Evolutionary conservation across 2,888 invertebrate species (phyloP), one percentile per base, ranked within the genome.

Genomic region (Acronicta psi): DNA sequence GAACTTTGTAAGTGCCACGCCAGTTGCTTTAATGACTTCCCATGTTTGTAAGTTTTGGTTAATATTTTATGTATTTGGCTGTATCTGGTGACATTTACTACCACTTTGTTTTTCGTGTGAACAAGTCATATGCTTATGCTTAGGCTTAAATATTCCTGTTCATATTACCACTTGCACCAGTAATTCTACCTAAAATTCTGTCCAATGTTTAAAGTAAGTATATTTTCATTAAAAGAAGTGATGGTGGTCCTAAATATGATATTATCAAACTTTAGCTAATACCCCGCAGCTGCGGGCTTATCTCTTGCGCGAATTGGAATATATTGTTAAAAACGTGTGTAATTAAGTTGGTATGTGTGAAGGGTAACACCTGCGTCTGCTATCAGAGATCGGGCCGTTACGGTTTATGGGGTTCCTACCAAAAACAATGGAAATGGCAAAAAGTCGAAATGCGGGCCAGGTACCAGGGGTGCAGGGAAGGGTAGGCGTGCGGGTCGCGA

Each of bases 361-460:
- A 91, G 85, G 85, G 87, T 83, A 90, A 91, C 93, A 93, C 93
- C 93, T 93, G 93, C 92, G 82, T 69, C 73, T 73, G 81, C 74
- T 93, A 93, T 93, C 93, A 77, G 83, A 79, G 89, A 93, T 93
- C 92, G 72, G 83, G 67, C 88, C 87, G 91, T 91, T 90, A 91
- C 93, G 91, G 87, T 91, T 89, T 89, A 90, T 88, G 88, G 88
- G 87, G 86, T 83, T 84, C 81, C 81, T 85, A 85, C 87, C 87
- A 92, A 91, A 94, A 94, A 93, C 92, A 93, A 93, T 92, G 87
- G 85, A 86, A 89, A 91, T 90, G 89, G 91, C 91, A 92, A 93
- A 92, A 93, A 92, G 89, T 87, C 76, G 80, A 87, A 75, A 93
- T 91, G 88, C 92, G 92, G 92, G 90, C 79, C 78, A 82, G 81